A percentile compares a stretch with the other conserved stretches of the same genome.
Evolutionary conservation across 2,888 invertebrate species (phyloP).

Genomic region (Neria commutata): DNA sequence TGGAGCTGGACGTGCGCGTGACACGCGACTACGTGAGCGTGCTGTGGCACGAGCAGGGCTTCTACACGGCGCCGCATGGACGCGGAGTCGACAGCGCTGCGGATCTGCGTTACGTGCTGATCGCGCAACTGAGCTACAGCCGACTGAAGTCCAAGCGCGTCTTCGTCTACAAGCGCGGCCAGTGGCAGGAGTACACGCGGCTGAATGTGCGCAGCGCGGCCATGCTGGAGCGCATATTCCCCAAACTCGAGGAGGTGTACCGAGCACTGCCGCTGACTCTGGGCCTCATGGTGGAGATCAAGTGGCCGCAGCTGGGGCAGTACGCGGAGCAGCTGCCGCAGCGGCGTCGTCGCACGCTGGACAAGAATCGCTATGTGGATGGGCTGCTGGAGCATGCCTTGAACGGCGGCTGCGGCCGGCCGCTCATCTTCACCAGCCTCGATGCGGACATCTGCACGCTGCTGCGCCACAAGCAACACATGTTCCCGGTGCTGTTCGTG

Average conservation of each 20-base stretch:
- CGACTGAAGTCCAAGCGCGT: slow-evolving; percentile 89
- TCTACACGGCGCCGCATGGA: slow-evolving; percentile 69
- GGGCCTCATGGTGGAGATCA: slow-evolving; percentile 95
- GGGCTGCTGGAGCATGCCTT: slow-evolving; percentile 79
- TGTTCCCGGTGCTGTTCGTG: slow-evolving; percentile 92
- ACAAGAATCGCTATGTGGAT: slow-evolving; percentile 91
- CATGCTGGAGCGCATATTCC: slow-evolving; percentile 79
- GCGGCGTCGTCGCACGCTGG: slow-evolving; percentile 75
- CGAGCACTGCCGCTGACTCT: slow-evolving; percentile 79
- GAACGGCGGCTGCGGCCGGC: slow-evolving; percentile 76
- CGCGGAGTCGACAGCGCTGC: slow-evolving; percentile 72
- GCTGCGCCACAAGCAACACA: slow-evolving; percentile 92
- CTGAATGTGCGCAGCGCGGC: slow-evolving; percentile 74
- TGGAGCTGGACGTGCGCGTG: slow-evolving; percentile 97
- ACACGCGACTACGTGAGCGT: slow-evolving; percentile 93
- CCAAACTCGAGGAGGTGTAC: slow-evolving; percentile 81
- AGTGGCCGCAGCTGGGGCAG: slow-evolving; percentile 89
- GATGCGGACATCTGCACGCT: slow-evolving; percentile 95
- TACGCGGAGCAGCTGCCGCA: slow-evolving; percentile 84
- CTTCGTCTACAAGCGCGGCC: slow-evolving; percentile 74
- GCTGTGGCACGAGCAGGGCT: slow-evolving; percentile 90
- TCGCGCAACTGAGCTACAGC: slow-evolving; percentile 88
- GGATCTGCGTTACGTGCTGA: slow-evolving; percentile 87
- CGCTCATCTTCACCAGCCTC: slow-evolving; percentile 91
- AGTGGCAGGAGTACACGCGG: slow-evolving; percentile 70